Percentiles rank a stretch among this genome's conserved stretches.
phyloP scores from a whole-genome alignment of 2,113 vertebrate genomes.

The Hippopotamus amphibius region DNA sequence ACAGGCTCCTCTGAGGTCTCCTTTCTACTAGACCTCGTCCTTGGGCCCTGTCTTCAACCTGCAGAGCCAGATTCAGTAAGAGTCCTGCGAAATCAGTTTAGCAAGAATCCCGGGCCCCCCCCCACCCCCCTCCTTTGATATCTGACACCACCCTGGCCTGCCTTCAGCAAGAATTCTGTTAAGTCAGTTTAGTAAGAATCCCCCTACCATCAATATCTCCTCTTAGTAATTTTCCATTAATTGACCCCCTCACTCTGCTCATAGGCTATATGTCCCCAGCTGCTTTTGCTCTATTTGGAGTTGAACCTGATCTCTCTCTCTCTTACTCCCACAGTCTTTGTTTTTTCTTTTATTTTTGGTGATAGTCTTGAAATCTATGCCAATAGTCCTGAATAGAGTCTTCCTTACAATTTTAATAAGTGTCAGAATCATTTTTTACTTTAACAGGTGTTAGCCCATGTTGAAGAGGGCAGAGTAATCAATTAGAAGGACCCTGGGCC shows the following conservation, averaged over 20 bases:
- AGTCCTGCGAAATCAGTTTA: background rate
- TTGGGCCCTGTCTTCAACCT: background rate
- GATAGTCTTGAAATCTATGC: background rate
- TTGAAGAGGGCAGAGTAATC: background rate
- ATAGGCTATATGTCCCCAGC: background rate
- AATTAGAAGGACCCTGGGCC: background rate
- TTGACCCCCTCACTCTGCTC: background rate
- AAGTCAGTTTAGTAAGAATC: background rate
- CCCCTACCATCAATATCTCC: background rate
- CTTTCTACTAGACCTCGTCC: background rate
- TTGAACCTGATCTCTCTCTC: background rate
- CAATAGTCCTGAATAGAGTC: background rate
- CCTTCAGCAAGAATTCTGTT: background rate
- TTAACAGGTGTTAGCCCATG: background rate
- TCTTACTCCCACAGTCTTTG: background rate
- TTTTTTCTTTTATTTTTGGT: background rate
- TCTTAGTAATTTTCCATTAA: background rate
- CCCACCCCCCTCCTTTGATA: background rate
- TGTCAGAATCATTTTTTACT: background rate
- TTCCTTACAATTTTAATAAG: background rate
- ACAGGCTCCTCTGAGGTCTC: background rate
- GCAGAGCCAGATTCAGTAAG: background rate
- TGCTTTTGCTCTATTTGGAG: background rate
- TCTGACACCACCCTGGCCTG: background rate
- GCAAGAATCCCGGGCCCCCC: background rate